These are phyloP conservation scores for Scaptomyza hsui DNA, from an alignment of 1,140 invertebrate species.

Conservation along the genomic window DNA sequence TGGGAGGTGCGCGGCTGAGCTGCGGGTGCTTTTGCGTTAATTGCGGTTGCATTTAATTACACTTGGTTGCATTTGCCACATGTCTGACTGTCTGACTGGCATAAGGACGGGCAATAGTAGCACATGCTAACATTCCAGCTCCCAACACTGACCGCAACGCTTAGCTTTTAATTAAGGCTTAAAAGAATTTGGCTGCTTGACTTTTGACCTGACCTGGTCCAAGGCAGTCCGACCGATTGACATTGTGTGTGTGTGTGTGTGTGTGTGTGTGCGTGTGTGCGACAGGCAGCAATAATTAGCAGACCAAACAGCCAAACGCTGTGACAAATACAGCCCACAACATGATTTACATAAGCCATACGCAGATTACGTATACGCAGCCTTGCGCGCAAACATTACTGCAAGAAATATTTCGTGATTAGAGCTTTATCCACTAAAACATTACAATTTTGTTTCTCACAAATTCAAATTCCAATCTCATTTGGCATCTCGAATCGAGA, in stretches of 20 bases:
- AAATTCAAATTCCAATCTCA: too few species aligned
- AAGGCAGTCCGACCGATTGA: constrained; percentile 2
- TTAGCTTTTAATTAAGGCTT: constrained; percentile 77
- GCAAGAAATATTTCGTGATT: not conserved
- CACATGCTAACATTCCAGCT: constrained; percentile 17
- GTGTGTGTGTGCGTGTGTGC: constrained; percentile 5
- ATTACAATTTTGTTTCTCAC: too few species aligned
- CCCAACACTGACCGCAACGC: constrained; percentile 17
- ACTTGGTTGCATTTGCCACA: constrained; percentile 64
- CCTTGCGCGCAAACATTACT: constrained; percentile 12
- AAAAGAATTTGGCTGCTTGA: constrained; percentile 51
- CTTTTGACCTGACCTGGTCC: not conserved
- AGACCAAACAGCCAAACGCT: constrained; percentile 11
- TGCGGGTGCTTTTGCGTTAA: constrained; percentile 82
- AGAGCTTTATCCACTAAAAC: constrained; percentile 5
- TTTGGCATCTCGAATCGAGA: constrained; percentile 35
- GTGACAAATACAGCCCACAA: constrained; percentile 24
- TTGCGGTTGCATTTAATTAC: constrained; percentile 83
- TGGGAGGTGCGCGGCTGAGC: constrained; percentile 45
- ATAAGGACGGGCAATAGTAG: not conserved
- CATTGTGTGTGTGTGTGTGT: constrained; percentile 5
- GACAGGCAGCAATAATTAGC: constrained; percentile 40
- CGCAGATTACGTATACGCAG: constrained; percentile 42
- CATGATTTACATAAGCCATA: constrained; percentile 46
- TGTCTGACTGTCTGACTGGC: constrained; percentile 30